These are phyloP conservation scores for Myanophis thanlyinensis DNA, from an alignment of 2,113 vertebrate genomes.

Conservation along the genomic window DNA sequence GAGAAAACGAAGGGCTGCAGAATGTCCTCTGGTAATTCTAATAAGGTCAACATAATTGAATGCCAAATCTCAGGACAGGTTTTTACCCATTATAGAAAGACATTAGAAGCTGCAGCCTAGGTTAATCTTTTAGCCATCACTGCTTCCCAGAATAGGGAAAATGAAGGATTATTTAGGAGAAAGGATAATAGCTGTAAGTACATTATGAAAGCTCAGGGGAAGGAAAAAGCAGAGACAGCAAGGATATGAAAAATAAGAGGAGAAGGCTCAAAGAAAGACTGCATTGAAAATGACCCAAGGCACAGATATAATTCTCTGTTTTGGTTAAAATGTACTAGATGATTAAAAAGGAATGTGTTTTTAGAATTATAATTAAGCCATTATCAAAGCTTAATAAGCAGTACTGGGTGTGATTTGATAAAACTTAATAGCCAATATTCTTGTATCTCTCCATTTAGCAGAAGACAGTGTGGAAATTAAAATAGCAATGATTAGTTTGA, in stretches of 20 bases:
- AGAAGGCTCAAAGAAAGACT: slow-evolving; percentile 48
- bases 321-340: slow-evolving; percentile 42
- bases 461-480: slow-evolving; percentile 21
- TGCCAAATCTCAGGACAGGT: slow-evolving; percentile 55
- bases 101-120: slow-evolving; percentile 48
- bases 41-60: slow-evolving; percentile 50
- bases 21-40: slow-evolving; percentile 23
- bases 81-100: slow-evolving; percentile 53
- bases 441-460: slow-evolving; percentile 35
- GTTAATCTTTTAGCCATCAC: slow-evolving; percentile 54
- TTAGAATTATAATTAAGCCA: slow-evolving; percentile 49
- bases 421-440: slow-evolving; percentile 25
- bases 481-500: slow-evolving; percentile 22
- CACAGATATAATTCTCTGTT: slow-evolving; percentile 25
- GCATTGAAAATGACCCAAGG: slow-evolving; percentile 25
- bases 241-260: slow-evolving; percentile 24
- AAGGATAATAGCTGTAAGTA: slow-evolving; percentile 58
- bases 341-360: slow-evolving; percentile 32
- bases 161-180: slow-evolving; percentile 63
- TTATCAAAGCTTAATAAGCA: not conserved
- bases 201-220: slow-evolving; percentile 45
- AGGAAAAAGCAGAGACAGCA: slow-evolving; percentile 41
- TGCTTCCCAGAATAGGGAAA: slow-evolving; percentile 50
- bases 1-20: not conserved
- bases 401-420: slow-evolving; percentile 32